Percentiles rank a stretch among this genome's conserved stretches.
Conservation (phyloP, 2,797 vertebrate genomes). For the Myripristis jacobus region DNA sequence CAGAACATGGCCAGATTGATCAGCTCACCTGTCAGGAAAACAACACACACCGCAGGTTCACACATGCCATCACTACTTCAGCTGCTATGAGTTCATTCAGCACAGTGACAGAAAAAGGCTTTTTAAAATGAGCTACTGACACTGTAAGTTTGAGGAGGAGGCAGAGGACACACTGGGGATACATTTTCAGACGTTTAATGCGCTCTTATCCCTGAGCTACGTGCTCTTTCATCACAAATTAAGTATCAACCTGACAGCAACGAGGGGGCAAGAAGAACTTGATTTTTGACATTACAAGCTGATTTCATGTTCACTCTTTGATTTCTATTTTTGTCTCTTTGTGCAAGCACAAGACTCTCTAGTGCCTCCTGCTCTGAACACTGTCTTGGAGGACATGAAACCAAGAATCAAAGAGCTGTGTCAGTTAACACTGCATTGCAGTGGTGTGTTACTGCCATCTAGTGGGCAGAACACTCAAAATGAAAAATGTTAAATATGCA, state of each 20-base stretch:
- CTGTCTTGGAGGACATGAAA: constrained; percentile 11
- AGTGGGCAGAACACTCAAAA: constrained; percentile 44
- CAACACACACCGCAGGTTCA: constrained; percentile 9
- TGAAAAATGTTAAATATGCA: neutral
- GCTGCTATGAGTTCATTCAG: neutral
- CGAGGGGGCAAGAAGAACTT: neutral
- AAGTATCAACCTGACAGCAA: constrained; percentile 25
- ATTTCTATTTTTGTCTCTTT: constrained; percentile 1
- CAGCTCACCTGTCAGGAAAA: constrained; percentile 88
- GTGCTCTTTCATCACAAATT: constrained; percentile 22
- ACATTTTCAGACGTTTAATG: constrained; percentile 2
- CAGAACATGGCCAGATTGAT: constrained; percentile 98
- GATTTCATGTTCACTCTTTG: constrained; percentile 5
- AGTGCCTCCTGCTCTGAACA: constrained; percentile 6
- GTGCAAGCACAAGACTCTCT: constrained; percentile 23
- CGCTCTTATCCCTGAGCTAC: constrained; percentile 1
- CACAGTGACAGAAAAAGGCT: neutral
- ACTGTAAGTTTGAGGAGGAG: constrained; percentile 9
- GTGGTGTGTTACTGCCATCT: constrained; percentile 64
- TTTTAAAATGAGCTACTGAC: neutral
- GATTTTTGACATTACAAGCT: constrained; percentile 20
- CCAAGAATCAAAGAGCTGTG: constrained; percentile 28
- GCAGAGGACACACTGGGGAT: neutral
- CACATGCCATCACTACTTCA: neutral
- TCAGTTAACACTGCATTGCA: constrained; percentile 16